A percentile compares a stretch with the other conserved stretches of the same genome.
These are phyloP conservation scores for Acropternis orthonyx DNA, from an alignment of 2,797 vertebrate genomes.

Conservation along the genomic window DNA sequence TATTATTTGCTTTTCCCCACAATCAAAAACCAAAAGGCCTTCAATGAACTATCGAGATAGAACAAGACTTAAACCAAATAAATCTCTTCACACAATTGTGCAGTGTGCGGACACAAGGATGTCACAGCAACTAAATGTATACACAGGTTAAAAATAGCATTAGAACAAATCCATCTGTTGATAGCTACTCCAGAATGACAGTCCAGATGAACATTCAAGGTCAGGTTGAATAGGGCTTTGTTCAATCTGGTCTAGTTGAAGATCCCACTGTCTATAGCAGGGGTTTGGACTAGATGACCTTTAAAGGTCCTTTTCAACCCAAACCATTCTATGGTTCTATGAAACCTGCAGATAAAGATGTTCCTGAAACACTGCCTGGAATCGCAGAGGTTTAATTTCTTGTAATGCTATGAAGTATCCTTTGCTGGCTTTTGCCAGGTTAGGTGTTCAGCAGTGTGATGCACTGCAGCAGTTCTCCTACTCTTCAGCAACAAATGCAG, in stretches of 20 bases:
- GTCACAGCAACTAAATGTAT: not conserved
- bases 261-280: not conserved
- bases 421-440: not conserved
- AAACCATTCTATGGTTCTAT: not conserved
- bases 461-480: not conserved
- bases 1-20: not conserved
- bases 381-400: not conserved
- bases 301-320: not conserved
- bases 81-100: not conserved
- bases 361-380: not conserved
- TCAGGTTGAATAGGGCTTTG: fast-evolving
- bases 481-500: not conserved
- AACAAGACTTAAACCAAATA: not conserved
- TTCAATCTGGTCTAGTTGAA: not conserved
- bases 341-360: not conserved
- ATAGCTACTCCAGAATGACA: not conserved
- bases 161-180: not conserved
- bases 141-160: not conserved
- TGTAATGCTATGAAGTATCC: not conserved
- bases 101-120: not conserved
- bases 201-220: not conserved
- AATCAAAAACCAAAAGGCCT: not conserved
- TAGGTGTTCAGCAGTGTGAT: not conserved
- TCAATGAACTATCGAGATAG: not conserved
- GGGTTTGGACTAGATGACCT: not conserved